Base-by-base conservation (phyloP, 2,888 invertebrate genomes). In the Mactromeris polynyma region DNA sequence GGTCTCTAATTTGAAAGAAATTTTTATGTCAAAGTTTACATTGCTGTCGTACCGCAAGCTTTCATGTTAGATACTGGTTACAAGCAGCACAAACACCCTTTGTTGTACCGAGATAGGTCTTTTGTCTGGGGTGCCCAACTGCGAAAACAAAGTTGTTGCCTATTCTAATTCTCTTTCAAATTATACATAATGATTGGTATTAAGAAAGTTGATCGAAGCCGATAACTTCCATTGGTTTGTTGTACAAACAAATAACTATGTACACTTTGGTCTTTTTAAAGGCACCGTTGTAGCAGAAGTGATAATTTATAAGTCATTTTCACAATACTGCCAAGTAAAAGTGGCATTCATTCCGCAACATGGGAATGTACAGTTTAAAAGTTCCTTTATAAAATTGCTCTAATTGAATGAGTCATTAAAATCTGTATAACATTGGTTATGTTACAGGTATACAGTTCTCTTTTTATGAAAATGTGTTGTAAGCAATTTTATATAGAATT, bases 21-120 rank as follows among this genome's bases (percentile, higher is more conserved):
- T 81, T 81, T 84, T 77, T 83, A 46, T 79, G 87, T 87, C 87
- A 87, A 64, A 80, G 83, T 87, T 87, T 78, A 79, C 87, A 77
- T 83, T 83, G 26, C 64, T 83, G 79, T 83, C 78, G 40, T 79
- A 33, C 58, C 36, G 3, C 0, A n/a, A 21, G 64, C 80, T 83
- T 83, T 83, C 83, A 87, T 87, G 79, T 87, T 78, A 40, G 33
- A 40, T 38, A 78, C 83, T 31, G n/a, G 78, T 83, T 64, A 79
- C 79, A 83, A 79, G 83, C 26, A 83, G 79, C 79, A 83, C 78
- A 87, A 87, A 87, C 83, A 87, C 26, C 31, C 33, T 31, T 86
- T 82, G 86, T 86, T 17, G 14, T n/a, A n/a, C 19, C 38, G 36
- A 36, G 79, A 69, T 81, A 83, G 36, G 26, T 79, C 54, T 9